Conservation (phyloP, 2,888 invertebrate genomes). For the Chaetogeoica ovagalla region DNA sequence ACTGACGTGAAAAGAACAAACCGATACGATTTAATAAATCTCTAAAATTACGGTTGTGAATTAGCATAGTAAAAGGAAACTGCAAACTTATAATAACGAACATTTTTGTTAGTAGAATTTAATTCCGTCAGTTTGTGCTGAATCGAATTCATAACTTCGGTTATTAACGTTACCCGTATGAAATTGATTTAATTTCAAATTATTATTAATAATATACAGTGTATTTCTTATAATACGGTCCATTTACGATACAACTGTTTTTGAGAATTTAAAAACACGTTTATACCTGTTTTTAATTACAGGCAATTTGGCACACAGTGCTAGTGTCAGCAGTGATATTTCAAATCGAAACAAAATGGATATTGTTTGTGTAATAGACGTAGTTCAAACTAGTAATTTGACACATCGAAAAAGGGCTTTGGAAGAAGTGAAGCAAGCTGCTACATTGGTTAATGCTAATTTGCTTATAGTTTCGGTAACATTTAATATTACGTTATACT, state of each 20-base stretch:
- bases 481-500: constrained; percentile 7
- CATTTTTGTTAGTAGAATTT: too few species aligned
- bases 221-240: too few species aligned
- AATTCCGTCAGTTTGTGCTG: too few species aligned
- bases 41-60: too few species aligned
- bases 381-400: constrained; percentile 73
- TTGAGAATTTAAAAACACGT: background rate
- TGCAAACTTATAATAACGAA: background rate
- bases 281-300: background rate
- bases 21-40: too few species aligned
- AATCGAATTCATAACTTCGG: too few species aligned
- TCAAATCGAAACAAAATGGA: constrained; percentile 66
- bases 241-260: background rate
- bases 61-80: too few species aligned
- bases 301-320: constrained; percentile 29
- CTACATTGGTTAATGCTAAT: constrained; percentile 76
- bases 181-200: too few species aligned
- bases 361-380: constrained; percentile 84
- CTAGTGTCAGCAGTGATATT: constrained; percentile 30
- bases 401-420: constrained; percentile 77
- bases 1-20: too few species aligned
- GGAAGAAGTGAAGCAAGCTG: constrained; percentile 82
- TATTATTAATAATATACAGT: too few species aligned
- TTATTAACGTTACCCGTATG: too few species aligned
- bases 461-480: constrained; percentile 81